Evolutionary conservation across 53 echinoderm and acorn worm species (phyloP), one percentile per base, ranked within the genome.

Genomic region (Holothuria leucospilota): DNA sequence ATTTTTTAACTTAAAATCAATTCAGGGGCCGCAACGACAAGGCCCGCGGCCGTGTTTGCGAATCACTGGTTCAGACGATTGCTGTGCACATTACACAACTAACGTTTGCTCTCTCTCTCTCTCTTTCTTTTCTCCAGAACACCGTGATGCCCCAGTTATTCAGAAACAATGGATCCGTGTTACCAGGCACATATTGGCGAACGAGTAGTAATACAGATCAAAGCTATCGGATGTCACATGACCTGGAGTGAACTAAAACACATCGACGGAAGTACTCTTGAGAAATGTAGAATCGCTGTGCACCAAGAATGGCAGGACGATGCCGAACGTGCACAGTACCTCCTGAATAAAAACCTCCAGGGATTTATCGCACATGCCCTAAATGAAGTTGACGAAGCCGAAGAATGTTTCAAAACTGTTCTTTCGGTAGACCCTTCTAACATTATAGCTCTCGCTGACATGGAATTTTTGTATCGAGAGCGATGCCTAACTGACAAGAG

Each of bases 161-260:
- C 11, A 46, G 8, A 46, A 46, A 46, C 46, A 46, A 46, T 46
- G 46, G 46, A 46, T 11, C 46, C 46, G 46, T 46, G 2, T 46
- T 8, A 46, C 8, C 46, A 46, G 46, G 3, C 46, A 11, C 46
- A 46, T 46, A 46, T 46, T 46, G 46, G 8, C 16, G 88, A 88
- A 29, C 58, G 59, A 34, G 9, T 88, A 20, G 60, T 80, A 11
- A 62, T 82, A 8, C 88, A 88, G 72, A 94, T 91, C 6, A 81
- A 89, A 41, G 89, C 89, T 13, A 91, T 96, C 38, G 92, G 94
- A 1, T 96, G 93, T 23, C 96, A 96, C 53, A 88, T 96, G 25
- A 79, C 72, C 39, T 96, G 96, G 96, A 72, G 64, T 46, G 96
- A 96, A 89, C 89, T 96, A 0, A 62, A 77, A 5, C 27, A 63